Percentiles rank a stretch among this genome's conserved stretches.
Evolutionary conservation across 92 coral and sea anemone genomes (phyloP).

Genomic region (Porites evermanni): DNA sequence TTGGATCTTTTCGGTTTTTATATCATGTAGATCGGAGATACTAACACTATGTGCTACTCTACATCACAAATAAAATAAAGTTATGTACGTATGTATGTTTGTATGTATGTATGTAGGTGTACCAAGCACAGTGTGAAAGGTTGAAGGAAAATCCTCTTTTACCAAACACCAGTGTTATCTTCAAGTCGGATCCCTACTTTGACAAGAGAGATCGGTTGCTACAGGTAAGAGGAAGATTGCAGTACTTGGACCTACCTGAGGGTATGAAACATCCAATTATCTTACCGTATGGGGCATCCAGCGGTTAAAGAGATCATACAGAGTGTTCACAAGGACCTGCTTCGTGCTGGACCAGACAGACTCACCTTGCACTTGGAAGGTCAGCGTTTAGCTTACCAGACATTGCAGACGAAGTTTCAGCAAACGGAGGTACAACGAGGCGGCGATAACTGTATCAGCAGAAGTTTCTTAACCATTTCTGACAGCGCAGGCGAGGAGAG

Average conservation of each 20-base stretch:
- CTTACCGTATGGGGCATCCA: background rate
- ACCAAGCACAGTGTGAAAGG: constrained; percentile 30
- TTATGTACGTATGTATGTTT: too few species aligned
- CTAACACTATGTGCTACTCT: too few species aligned
- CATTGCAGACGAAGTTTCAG: constrained; percentile 14
- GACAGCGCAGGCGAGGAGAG: constrained; percentile 32
- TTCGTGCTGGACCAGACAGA: constrained; percentile 20
- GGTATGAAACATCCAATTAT: constrained; percentile 40
- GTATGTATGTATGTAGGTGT: constrained; percentile 1
- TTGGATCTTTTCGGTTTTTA: too few species aligned
- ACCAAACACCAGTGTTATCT: constrained; percentile 29
- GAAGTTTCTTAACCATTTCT: constrained; percentile 16
- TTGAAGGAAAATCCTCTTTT: background rate
- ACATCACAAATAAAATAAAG: too few species aligned
- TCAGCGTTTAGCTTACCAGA: constrained; percentile 23
- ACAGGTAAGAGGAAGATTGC: constrained; percentile 12
- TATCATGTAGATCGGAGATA: too few species aligned
- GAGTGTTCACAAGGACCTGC: constrained; percentile 11
- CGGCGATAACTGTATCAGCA: constrained; percentile 41
- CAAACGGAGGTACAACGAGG: background rate
- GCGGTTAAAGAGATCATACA: constrained; percentile 13
- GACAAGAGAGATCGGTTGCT: background rate
- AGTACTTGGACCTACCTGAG: constrained; percentile 34
- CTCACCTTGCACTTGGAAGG: constrained; percentile 53
- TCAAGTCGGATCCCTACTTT: background rate